Conservation (phyloP, 2,888 invertebrate species). For the Monopis laevigella region DNA sequence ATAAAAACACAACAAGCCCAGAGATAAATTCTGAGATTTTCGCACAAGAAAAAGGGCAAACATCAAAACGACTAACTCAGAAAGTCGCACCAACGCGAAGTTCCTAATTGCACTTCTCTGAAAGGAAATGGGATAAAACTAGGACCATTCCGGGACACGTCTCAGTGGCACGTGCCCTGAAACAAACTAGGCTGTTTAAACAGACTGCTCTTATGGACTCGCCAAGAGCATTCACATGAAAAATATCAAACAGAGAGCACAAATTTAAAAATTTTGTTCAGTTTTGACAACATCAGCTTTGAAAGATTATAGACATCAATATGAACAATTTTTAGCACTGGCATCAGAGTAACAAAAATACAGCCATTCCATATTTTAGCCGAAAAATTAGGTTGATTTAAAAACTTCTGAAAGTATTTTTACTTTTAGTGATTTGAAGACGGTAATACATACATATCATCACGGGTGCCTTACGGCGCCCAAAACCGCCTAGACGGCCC, state of each 20-base stretch:
- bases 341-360: no score
- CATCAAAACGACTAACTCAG: conserved; percentile 2
- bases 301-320: no score
- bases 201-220: neutral
- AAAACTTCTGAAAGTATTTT: no score
- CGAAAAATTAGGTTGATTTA: no score
- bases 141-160: conserved; percentile 25
- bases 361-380: no score
- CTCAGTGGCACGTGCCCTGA: conserved; percentile 40
- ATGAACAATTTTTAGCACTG: no score
- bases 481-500: no score
- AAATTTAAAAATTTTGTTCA: neutral
- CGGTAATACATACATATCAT: no score
- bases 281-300: no score
- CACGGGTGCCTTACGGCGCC: no score
- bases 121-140: conserved; percentile 43
- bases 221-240: neutral
- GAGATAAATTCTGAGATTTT: neutral
- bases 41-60: neutral
- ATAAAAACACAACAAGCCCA: neutral
- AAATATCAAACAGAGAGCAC: neutral
- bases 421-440: no score
- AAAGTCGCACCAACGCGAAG: conserved; percentile 30
- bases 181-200: conserved; percentile 34
- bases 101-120: conserved; percentile 53